These are phyloP conservation scores for Macropus fuliginosus DNA, from an alignment of 2,797 vertebrate species.

Conservation along the genomic window DNA sequence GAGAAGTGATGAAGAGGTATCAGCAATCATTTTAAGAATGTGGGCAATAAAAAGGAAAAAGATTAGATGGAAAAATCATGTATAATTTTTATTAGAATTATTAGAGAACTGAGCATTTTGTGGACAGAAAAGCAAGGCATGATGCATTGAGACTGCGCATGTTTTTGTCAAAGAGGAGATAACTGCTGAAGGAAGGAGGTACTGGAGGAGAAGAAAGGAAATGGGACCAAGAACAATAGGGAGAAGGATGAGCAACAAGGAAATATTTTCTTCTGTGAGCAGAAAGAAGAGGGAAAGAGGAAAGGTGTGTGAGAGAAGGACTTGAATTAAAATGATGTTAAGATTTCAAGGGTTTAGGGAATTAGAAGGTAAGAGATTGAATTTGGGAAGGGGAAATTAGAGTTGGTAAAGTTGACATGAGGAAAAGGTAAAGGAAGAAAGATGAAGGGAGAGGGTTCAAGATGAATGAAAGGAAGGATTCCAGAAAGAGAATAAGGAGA, in stretches of 20 bases:
- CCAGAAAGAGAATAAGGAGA: background rate
- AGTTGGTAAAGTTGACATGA: background rate
- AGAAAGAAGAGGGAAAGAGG: background rate
- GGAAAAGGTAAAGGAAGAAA: background rate
- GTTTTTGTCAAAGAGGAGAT: background rate
- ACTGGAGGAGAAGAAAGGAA: background rate
- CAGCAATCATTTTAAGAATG: background rate
- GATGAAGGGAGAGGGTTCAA: background rate
- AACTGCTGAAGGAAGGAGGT: background rate
- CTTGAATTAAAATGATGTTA: background rate
- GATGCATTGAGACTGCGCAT: background rate
- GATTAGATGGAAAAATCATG: background rate
- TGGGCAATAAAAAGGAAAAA: background rate
- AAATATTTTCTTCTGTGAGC: background rate
- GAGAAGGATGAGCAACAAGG: background rate
- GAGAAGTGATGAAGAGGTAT: background rate
- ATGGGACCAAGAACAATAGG: background rate
- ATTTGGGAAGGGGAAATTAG: background rate
- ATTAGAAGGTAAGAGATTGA: background rate
- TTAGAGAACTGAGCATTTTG: background rate
- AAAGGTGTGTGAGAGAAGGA: background rate
- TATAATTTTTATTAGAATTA: background rate
- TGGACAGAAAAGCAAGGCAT: background rate
- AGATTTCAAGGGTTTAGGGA: background rate
- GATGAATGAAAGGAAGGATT: background rate